Percentiles rank a stretch among this genome's conserved stretches.
phyloP scores from a whole-genome alignment of 2,113 vertebrate species.

The Macroglossus sobrinus region DNA sequence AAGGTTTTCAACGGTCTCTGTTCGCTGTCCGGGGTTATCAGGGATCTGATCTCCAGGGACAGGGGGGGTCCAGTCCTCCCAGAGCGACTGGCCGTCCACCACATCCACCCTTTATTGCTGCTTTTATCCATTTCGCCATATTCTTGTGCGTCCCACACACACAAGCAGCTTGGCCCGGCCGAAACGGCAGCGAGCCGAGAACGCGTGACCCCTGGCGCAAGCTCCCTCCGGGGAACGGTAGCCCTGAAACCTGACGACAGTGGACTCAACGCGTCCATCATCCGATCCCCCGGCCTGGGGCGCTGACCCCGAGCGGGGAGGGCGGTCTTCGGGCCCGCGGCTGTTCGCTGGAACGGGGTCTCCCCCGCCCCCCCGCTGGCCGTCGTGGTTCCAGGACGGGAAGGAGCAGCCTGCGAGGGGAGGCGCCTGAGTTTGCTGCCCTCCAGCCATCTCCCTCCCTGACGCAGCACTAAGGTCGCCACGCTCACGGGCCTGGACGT shows the following conservation, averaged over 20 bases:
- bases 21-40: neutral
- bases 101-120: neutral
- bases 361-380: no score
- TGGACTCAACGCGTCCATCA: neutral
- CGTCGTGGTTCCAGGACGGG: neutral
- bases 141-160: neutral
- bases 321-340: neutral
- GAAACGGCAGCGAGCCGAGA: accelerated
- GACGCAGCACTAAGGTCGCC: neutral
- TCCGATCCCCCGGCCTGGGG: neutral
- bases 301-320: accelerated
- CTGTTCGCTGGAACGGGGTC: neutral
- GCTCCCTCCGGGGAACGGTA: neutral
- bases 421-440: neutral
- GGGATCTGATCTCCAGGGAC: neutral
- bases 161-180: neutral
- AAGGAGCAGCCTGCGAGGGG: neutral
- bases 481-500: neutral
- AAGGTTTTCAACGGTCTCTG: neutral
- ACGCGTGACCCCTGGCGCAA: neutral
- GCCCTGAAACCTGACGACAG: neutral
- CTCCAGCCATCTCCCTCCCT: neutral
- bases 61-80: neutral
- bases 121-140: neutral
- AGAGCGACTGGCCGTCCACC: no score